Base-by-base conservation (phyloP, 2,113 vertebrate species). In the Lasiurus cinereus region DNA sequence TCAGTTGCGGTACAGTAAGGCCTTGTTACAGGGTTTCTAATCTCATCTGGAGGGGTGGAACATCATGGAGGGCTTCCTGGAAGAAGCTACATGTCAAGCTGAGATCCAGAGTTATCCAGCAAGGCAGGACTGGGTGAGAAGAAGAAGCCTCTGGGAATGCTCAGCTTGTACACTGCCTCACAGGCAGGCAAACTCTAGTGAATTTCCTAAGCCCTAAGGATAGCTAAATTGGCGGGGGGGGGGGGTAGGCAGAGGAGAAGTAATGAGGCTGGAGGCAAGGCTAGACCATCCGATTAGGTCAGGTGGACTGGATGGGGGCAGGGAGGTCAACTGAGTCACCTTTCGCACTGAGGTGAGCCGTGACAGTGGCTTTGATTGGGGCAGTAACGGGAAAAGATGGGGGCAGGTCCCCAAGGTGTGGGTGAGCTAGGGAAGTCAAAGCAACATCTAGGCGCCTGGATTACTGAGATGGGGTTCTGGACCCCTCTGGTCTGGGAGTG, bases 21-120 rank as follows among this genome's bases (percentile, higher is more conserved):
- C 72, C 93, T 46, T 15, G 56, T 46, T n/a, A 29, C 7, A 1
- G 5, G 52, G 19, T 33, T 22, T 21, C 83, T 31, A 24, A 46
- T 46, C 29, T 88, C 22, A 12, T 22, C 29, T 39, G 18, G 33
- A 69, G 27, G 10, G 21, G n/a, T 0, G 0, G 31, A 4, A 43
- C 22, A 27, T 54, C 89, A 4, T 7, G 33, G 36, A 87, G 33
- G 83, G 36, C 93, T 91, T 95, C 84, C 80, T 27, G 48, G 83
- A 90, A 87, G 90, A 88, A 72, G 82, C 87, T 10, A 5, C 16
- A 10, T 46, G 3, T 69, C 46, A 62, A 52, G 24, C 56, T 31
- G 43, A 59, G 15, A 73, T 7, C 43, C 59, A 27, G 66, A 85
- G 43, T 90, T 54, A 46, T 22, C 59, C 22, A 22, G 39, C 24